Base-by-base conservation (phyloP, 2,888 invertebrate genomes). In the Labia minor region DNA sequence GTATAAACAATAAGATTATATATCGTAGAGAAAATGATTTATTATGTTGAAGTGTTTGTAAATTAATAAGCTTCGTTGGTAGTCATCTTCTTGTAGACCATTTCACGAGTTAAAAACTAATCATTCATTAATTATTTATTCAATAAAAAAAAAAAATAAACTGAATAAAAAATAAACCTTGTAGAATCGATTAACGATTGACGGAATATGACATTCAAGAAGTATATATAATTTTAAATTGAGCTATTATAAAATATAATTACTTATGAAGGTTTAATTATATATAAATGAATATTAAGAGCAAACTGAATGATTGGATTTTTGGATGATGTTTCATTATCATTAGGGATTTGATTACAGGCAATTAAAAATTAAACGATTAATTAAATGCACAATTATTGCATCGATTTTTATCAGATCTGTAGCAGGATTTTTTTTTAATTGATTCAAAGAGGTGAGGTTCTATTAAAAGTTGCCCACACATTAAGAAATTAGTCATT, bases 311-410 rank as follows among this genome's bases (percentile, higher is more conserved):
- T 49, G 2, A 14, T 49, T 4, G 49, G 16, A 14, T 14, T 49
- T 49, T 49, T n/a, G 49, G 16, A 14, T 49, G 16, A 49, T 11
- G 49, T n/a, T 11, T 49, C 49, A 16, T 49, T 49, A 8, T 49
- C 49, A 49, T n/a, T 49, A 49, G 3, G 2, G 6, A 49, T 49
- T 14, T 49, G 6, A 49, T 49, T 49, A 49, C 49, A 2, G 49
- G 49, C 49, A 49, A 49, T 49, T 49, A 49, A 49, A 49, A 49
- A 49, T 49, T 49, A 49, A 49, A 49, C 49, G 49, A 49, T 49
- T 49, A 49, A 49, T 49, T 49, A 49, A 49, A 14, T 49, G 49
- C 49, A 16, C 49, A 8, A 49, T 49, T 49, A 49, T 49, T 49
- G 49, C 49, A 49, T 4, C 14, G 49, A 49, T 49, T 49, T 4